Percentiles rank a stretch among this genome's conserved stretches.
phyloP scores from a whole-genome alignment of 2,888 invertebrate genomes.

The Lottia scabra region DNA sequence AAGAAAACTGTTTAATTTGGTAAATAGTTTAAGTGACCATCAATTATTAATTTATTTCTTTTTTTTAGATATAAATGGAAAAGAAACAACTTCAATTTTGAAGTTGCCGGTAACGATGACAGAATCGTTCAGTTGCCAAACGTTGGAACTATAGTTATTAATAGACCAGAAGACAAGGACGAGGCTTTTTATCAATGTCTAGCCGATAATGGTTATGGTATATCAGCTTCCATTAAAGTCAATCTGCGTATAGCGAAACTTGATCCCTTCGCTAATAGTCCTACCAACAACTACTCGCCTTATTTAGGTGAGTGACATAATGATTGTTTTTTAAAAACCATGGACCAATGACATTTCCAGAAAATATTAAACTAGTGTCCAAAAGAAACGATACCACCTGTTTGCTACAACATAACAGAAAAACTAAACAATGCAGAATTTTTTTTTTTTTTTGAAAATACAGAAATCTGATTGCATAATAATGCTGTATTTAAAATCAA shows the following conservation, averaged over 20 bases:
- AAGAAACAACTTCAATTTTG: conserved; percentile 95
- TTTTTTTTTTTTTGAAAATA: too few species aligned
- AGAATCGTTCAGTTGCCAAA: conserved; percentile 91
- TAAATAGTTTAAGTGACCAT: background rate
- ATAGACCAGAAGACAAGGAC: conserved; percentile 89
- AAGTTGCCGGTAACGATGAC: conserved; percentile 93
- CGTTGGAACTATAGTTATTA: conserved; percentile 91
- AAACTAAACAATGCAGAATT: too few species aligned
- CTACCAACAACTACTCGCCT: conserved; percentile 63
- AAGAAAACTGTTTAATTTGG: too few species aligned
- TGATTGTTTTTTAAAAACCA: too few species aligned
- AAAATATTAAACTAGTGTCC: too few species aligned
- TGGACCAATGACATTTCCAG: too few species aligned
- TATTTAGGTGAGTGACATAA: background rate
- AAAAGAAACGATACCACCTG: too few species aligned
- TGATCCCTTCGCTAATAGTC: conserved; percentile 47
- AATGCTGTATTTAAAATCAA: too few species aligned
- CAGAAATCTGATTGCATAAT: too few species aligned
- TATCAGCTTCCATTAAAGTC: conserved; percentile 81
- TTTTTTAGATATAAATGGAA: conserved; percentile 80
- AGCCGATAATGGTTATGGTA: conserved; percentile 93
- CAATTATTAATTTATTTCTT: conserved; percentile 6
- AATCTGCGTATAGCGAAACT: conserved; percentile 60
- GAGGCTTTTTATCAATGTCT: conserved; percentile 96
- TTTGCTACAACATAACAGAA: too few species aligned